Conservation (phyloP, 2,113 vertebrate genomes). For the Corythaeola cristata region DNA sequence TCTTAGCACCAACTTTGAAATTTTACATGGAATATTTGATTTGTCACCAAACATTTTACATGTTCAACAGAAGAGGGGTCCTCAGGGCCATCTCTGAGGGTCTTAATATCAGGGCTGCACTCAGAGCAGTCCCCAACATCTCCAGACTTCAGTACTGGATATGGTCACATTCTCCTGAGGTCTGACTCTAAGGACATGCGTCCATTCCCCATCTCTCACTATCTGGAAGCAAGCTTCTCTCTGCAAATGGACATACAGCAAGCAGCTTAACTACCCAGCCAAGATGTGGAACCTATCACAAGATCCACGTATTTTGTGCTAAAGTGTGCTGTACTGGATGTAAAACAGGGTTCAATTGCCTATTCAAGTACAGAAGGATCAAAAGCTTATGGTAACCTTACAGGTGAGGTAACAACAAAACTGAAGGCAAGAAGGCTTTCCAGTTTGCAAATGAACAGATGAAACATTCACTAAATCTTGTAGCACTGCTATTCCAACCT, state of each 20-base stretch:
- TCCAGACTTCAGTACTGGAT: background rate
- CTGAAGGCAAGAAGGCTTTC: background rate
- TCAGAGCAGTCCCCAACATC: background rate
- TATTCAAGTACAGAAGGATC: background rate
- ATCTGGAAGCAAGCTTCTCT: background rate
- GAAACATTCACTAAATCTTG: background rate
- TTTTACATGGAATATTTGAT: background rate
- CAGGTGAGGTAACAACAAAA: background rate
- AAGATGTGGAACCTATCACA: background rate
- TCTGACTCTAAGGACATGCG: fast-evolving
- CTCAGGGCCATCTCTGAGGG: background rate
- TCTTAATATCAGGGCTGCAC: background rate
- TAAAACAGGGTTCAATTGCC: background rate
- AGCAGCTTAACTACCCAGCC: background rate
- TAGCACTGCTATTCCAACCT: background rate
- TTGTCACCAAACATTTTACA: background rate
- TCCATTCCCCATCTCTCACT: background rate
- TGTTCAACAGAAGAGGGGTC: background rate
- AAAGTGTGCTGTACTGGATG: background rate
- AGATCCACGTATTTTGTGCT: background rate
- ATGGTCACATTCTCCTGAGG: background rate
- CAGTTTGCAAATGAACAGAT: background rate
- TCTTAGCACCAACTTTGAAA: background rate
- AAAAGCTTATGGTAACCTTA: background rate
- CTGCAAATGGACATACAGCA: background rate